Conservation (phyloP, 2,113 vertebrate genomes). For the Taurulus bubalis region DNA sequence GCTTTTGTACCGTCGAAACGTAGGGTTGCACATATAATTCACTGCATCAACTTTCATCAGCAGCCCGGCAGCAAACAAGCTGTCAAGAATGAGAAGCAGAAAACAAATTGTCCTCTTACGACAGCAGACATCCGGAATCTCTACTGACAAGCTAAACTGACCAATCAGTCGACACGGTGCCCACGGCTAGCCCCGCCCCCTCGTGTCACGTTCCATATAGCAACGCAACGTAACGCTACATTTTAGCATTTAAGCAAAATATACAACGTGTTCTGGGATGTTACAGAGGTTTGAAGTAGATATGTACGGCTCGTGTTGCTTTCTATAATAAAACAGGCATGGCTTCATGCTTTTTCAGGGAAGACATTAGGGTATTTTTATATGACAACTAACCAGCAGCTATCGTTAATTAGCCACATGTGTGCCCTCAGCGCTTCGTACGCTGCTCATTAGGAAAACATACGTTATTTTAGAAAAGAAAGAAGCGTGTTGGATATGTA, state of each 20-base stretch:
- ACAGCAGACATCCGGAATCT: slow-evolving; percentile 71
- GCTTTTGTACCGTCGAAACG: slow-evolving; percentile 39
- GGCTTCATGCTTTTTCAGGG: background rate
- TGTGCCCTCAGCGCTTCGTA: background rate
- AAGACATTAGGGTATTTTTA: background rate
- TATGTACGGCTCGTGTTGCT: background rate
- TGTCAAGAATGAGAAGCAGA: slow-evolving; percentile 69
- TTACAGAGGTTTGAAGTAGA: background rate
- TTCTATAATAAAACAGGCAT: background rate
- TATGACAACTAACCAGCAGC: background rate
- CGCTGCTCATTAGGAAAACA: background rate
- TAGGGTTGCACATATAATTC: slow-evolving; percentile 8
- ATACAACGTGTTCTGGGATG: background rate
- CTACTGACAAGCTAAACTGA: slow-evolving; percentile 33
- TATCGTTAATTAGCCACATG: background rate
- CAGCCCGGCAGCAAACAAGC: slow-evolving; percentile 37
- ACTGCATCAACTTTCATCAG: slow-evolving; percentile 42
- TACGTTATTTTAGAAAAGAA: background rate
- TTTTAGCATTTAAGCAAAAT: background rate
- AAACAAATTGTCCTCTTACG: slow-evolving; percentile 72
- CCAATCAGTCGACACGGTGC: slow-evolving; percentile 58
- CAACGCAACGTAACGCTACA: too few relatives aligned
- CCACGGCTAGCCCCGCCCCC: slow-evolving; percentile 4
- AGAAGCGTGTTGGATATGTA: background rate
- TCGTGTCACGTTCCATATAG: background rate